Evolutionary conservation across 2,113 vertebrate species (phyloP).

Genomic region (Laterallus jamaicensis): DNA sequence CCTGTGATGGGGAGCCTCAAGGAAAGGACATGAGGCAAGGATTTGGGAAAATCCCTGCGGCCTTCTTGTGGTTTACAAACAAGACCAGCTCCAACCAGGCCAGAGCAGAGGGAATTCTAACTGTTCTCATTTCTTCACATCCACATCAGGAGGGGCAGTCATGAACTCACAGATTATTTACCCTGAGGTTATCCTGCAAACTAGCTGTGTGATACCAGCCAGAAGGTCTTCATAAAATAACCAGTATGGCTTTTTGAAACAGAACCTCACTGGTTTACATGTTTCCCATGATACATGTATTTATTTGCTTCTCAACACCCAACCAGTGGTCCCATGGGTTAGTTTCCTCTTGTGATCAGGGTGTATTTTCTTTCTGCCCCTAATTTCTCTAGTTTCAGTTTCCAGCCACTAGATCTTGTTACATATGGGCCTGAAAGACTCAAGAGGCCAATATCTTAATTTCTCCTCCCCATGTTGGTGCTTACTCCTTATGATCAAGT

Average conservation of each 20-base stretch:
- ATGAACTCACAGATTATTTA: neutral
- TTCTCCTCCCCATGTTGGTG: neutral
- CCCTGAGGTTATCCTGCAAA: neutral
- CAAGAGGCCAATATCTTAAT: neutral
- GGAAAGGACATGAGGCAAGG: accelerated
- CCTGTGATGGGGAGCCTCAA: accelerated
- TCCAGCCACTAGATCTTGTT: neutral
- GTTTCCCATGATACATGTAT: neutral
- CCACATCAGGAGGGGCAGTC: neutral
- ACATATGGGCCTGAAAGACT: neutral
- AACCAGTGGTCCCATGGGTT: neutral
- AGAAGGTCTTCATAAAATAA: neutral
- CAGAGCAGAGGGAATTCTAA: neutral
- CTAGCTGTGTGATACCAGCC: too few relatives aligned
- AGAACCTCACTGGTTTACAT: neutral
- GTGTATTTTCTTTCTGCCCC: neutral
- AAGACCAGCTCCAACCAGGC: accelerated
- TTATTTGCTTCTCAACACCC: neutral
- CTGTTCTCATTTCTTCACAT: accelerated
- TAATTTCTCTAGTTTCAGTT: neutral
- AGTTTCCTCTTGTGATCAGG: neutral
- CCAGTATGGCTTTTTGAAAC: neutral
- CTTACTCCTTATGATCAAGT: neutral
- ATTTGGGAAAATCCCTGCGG: neutral
- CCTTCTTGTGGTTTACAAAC: accelerated